phyloP scores from a whole-genome alignment of 2,113 vertebrate genomes.

The Ameiurus melas region DNA sequence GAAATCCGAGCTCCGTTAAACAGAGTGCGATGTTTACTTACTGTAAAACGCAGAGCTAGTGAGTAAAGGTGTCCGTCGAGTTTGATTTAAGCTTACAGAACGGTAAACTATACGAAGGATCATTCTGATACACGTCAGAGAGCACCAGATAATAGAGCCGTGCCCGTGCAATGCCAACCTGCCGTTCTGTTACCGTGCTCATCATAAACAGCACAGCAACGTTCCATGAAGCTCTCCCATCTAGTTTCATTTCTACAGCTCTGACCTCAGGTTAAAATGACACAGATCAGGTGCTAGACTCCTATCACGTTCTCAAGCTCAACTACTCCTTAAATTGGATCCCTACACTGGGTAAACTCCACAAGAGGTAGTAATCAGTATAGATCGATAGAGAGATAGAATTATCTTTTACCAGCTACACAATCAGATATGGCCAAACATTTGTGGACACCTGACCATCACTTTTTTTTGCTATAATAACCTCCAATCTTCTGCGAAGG shows the following conservation, averaged over 20 bases:
- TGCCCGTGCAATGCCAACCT: background rate
- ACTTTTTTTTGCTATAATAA: background rate
- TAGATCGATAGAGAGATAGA: background rate
- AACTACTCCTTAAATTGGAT: background rate
- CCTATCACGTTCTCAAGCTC: background rate
- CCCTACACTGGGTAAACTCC: background rate
- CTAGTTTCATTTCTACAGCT: background rate
- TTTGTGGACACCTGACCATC: background rate
- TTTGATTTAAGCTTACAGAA: constrained; percentile 8
- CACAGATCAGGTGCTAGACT: background rate
- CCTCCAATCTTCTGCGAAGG: background rate
- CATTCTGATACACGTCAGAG: background rate
- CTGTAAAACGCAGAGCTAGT: background rate
- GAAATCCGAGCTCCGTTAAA: background rate
- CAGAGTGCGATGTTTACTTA: background rate
- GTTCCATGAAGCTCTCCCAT: background rate
- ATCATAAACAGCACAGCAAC: background rate
- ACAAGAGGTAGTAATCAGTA: background rate
- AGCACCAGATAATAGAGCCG: background rate
- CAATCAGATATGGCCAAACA: background rate
- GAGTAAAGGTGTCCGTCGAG: background rate
- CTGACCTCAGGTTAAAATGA: background rate
- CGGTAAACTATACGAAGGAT: background rate
- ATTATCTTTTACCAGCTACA: background rate
- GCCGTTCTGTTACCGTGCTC: background rate